These are phyloP conservation scores for Coelinius sp. DNA, from an alignment of 2,888 invertebrate genomes.

Conservation along the genomic window DNA sequence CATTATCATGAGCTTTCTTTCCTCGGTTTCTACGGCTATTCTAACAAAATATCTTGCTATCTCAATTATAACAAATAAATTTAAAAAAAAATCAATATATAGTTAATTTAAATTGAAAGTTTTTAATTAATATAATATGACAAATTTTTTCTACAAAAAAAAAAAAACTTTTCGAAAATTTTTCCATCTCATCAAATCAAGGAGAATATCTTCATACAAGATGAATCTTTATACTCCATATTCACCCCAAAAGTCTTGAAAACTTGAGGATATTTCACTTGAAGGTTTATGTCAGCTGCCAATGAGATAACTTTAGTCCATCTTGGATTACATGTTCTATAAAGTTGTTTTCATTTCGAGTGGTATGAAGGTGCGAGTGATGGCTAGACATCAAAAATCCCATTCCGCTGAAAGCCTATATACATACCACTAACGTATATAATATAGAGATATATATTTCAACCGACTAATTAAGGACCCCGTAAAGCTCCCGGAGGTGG, in stretches of 20 bases:
- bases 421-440: background rate
- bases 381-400: slow-evolving; percentile 47
- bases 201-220: background rate
- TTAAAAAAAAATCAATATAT: too few species aligned
- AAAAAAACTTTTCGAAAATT: too few species aligned
- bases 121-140: too few species aligned
- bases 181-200: too few species aligned
- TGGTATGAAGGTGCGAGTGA: slow-evolving; percentile 33
- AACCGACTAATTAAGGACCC: slow-evolving; percentile 54
- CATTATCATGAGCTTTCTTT: slow-evolving; percentile 57
- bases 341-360: slow-evolving; percentile 37
- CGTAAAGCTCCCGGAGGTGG: slow-evolving; percentile 42
- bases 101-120: too few species aligned
- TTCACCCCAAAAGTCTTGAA: background rate
- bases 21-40: slow-evolving; percentile 32
- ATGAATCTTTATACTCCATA: background rate
- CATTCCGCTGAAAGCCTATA: slow-evolving; percentile 37
- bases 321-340: slow-evolving; percentile 25
- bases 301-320: slow-evolving; percentile 29
- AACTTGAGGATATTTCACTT: slow-evolving; percentile 19
- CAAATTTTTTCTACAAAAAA: too few species aligned
- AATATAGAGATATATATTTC: slow-evolving; percentile 37
- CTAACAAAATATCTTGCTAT: background rate
- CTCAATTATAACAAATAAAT: slow-evolving; percentile 2
- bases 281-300: background rate